These are phyloP conservation scores for Scaptomyza hsui DNA, from an alignment of 1,140 invertebrate genomes.

Conservation along the genomic window DNA sequence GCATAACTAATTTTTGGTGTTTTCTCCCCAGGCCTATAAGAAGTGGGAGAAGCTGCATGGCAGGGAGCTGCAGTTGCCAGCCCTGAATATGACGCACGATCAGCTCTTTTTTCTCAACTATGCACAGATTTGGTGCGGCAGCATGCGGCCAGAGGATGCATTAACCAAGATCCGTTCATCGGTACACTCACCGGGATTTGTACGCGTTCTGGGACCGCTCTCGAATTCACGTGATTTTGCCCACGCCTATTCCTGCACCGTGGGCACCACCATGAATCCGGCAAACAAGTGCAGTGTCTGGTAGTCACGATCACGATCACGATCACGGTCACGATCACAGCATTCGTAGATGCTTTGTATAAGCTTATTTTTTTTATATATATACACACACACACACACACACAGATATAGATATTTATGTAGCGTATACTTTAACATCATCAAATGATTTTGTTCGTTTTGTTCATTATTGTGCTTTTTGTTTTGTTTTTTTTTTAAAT, in stretches of 20 bases:
- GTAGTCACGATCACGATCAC: conserved; percentile 85
- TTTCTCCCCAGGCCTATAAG: conserved; percentile 89
- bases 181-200: conserved; percentile 96
- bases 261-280: conserved; percentile 95
- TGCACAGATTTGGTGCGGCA: conserved; percentile 97
- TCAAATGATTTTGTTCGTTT: conserved; percentile 19
- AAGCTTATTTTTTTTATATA: conserved; percentile 40
- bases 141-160: conserved; percentile 98
- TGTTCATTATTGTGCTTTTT: too few species aligned
- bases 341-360: conserved; percentile 30
- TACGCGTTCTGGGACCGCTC: conserved; percentile 95
- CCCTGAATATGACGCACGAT: conserved; percentile 92
- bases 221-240: conserved; percentile 97
- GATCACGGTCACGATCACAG: conserved; percentile 1
- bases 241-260: conserved; percentile 90
- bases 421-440: conserved; percentile 18
- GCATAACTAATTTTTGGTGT: too few species aligned
- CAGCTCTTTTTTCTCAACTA: conserved; percentile 96
- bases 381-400: conserved; percentile 17
- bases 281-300: conserved; percentile 95
- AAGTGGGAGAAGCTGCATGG: conserved; percentile 91
- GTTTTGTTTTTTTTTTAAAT: conserved; percentile 14
- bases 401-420: conserved; percentile 22
- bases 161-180: conserved; percentile 96
- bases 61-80: conserved; percentile 89